phyloP scores from a whole-genome alignment of 2,888 invertebrate genomes.

The Tridacna gigas region DNA sequence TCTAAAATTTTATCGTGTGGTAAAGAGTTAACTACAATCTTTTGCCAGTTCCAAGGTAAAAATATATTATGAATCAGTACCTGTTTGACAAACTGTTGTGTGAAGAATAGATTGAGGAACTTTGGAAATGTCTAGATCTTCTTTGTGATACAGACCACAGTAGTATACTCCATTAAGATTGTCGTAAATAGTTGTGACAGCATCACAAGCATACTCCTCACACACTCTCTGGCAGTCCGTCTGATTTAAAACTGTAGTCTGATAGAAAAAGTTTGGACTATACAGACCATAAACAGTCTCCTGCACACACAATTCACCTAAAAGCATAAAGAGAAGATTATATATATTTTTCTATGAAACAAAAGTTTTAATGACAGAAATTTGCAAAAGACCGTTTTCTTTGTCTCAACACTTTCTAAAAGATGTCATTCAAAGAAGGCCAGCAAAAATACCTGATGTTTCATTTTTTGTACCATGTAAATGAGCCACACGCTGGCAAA shows the following conservation, averaged over 20 bases:
- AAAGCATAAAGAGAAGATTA: background rate
- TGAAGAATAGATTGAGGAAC: background rate
- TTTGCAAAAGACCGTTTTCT: too few species aligned
- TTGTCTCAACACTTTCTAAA: too few species aligned
- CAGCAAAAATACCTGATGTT: too few species aligned
- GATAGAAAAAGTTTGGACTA: background rate
- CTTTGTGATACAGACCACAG: constrained; percentile 5
- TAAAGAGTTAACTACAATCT: too few species aligned
- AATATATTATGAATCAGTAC: background rate
- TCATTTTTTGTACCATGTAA: too few species aligned
- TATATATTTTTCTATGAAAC: too few species aligned
- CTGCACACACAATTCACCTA: constrained; percentile 12
- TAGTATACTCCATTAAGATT: background rate
- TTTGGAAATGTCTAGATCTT: background rate
- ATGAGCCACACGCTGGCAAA: too few species aligned
- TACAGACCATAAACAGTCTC: constrained; percentile 11
- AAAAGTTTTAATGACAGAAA: too few species aligned
- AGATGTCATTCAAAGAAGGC: too few species aligned
- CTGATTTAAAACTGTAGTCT: background rate
- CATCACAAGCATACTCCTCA: constrained; percentile 4
- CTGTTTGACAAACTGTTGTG: constrained; percentile 6
- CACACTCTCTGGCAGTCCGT: background rate
- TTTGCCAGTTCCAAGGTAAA: too few species aligned
- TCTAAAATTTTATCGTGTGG: too few species aligned
- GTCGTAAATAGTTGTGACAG: background rate